Conservation (phyloP, 2,888 invertebrate species). For the Sphaeridia pumilis region DNA sequence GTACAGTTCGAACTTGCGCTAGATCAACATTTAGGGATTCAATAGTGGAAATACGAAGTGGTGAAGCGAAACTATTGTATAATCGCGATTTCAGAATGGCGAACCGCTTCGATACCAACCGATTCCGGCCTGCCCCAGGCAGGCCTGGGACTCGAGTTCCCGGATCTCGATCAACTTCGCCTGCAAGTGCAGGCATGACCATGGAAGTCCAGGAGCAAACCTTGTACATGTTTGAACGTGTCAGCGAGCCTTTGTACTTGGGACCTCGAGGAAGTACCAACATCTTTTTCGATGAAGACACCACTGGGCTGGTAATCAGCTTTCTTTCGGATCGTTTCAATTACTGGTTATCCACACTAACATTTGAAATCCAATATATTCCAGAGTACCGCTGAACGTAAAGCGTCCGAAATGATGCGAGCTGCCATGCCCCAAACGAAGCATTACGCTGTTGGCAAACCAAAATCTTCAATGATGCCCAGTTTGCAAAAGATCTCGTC, state of each 20-base stretch:
- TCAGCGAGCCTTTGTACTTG: constrained; percentile 1
- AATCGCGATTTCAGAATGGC: too few species aligned
- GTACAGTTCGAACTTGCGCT: too few species aligned
- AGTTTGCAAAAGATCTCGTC: not conserved
- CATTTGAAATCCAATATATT: not conserved
- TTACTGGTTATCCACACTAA: not conserved
- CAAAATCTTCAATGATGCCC: not conserved
- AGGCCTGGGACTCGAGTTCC: too few species aligned
- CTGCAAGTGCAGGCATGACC: not conserved
- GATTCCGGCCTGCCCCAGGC: too few species aligned
- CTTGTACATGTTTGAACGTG: constrained; percentile 4
- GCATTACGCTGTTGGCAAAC: not conserved
- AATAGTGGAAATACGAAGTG: too few species aligned
- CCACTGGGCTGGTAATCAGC: not conserved
- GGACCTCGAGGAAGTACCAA: not conserved
- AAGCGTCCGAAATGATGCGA: not conserved
- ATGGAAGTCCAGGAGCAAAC: not conserved
- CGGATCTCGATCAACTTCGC: not conserved
- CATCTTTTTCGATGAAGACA: not conserved
- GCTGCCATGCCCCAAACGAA: not conserved
- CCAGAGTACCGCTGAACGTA: not conserved
- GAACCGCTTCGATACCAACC: too few species aligned
- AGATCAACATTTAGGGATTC: too few species aligned
- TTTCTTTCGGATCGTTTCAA: not conserved
- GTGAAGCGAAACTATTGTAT: too few species aligned